Conservation (phyloP, 2,113 vertebrate genomes). For the Atractosteus spatula region DNA sequence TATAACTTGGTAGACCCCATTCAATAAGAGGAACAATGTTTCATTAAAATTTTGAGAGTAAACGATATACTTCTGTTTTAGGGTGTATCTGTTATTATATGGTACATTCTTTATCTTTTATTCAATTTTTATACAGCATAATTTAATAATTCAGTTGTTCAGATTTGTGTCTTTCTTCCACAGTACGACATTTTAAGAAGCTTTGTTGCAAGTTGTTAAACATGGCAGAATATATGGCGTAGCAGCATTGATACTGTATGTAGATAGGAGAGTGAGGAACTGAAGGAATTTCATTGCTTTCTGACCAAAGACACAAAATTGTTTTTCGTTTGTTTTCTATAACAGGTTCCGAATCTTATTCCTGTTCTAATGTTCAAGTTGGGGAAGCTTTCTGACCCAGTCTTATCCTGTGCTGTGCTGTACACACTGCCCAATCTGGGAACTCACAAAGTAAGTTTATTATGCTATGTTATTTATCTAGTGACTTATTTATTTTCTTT, state of each 20-base stretch:
- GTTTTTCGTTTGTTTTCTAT: neutral
- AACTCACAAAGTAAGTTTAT: conserved; percentile 81
- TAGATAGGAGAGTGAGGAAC: neutral
- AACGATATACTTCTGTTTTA: too few relatives aligned
- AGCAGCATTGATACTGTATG: neutral
- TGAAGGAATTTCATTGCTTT: neutral
- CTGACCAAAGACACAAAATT: neutral
- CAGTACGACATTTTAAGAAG: neutral
- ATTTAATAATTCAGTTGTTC: too few relatives aligned
- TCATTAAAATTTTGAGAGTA: too few relatives aligned
- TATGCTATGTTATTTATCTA: neutral
- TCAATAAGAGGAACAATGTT: too few relatives aligned
- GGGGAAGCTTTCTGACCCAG: conserved; percentile 72
- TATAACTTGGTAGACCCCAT: too few relatives aligned
- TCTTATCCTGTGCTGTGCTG: conserved; percentile 70
- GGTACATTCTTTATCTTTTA: too few relatives aligned
- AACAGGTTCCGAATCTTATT: conserved; percentile 82
- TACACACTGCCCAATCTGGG: conserved; percentile 82
- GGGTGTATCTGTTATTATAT: too few relatives aligned
- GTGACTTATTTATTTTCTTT: too few relatives aligned
- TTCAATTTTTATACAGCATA: too few relatives aligned
- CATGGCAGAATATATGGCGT: neutral
- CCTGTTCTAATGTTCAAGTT: conserved; percentile 84
- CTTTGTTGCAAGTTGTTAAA: neutral
- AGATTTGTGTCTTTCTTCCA: too few relatives aligned